Conservation (phyloP, 2,797 vertebrate genomes). For the Acanthiza pusilla region DNA sequence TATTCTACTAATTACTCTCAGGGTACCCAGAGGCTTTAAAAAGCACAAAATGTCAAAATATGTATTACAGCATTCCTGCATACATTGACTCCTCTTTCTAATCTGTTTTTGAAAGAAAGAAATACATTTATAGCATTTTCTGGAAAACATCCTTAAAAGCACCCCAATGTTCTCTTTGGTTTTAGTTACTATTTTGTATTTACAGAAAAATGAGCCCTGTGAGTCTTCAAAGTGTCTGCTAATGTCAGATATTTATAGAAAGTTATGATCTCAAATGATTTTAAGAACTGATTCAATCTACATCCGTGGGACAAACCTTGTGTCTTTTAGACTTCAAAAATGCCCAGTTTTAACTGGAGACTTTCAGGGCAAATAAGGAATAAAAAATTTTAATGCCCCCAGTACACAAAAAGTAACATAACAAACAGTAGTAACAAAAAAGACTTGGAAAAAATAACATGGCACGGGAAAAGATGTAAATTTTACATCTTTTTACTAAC, state of each 20-base stretch:
- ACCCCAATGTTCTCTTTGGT: neutral
- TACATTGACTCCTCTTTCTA: neutral
- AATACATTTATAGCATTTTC: neutral
- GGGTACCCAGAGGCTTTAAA: neutral
- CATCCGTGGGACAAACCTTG: neutral
- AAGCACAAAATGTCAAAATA: neutral
- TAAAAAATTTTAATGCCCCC: neutral
- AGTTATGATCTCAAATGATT: constrained; percentile 23
- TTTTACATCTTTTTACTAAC: neutral
- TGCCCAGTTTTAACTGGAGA: neutral
- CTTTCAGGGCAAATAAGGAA: neutral
- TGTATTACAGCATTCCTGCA: neutral
- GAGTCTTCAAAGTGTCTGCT: neutral
- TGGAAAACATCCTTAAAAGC: neutral
- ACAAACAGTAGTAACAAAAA: neutral
- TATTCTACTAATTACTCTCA: neutral
- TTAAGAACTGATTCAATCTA: neutral
- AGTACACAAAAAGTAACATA: neutral
- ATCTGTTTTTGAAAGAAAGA: neutral
- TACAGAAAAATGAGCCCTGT: constrained; percentile 1
- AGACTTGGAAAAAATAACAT: neutral
- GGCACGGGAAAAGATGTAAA: neutral
- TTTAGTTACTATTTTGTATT: constrained; percentile 29
- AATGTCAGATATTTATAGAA: constrained; percentile 33
- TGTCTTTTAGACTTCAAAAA: neutral